Conservation (phyloP, 2,888 invertebrate species). For the Machimus atricapillus region DNA sequence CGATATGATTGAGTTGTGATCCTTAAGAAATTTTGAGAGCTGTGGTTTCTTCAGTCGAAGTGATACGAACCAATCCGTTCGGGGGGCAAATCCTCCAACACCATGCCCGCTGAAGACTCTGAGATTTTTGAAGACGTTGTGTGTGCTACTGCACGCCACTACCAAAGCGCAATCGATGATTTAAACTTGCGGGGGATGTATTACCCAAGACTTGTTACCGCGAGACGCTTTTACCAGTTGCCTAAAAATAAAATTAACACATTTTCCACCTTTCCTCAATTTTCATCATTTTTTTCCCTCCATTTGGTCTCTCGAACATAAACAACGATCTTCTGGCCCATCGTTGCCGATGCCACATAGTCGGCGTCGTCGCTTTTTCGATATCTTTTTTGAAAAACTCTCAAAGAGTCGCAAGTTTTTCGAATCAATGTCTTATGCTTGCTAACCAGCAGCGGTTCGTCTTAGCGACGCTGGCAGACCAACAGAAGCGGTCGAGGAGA, state of each 20-base stretch:
- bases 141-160: not conserved
- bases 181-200: slow-evolving; percentile 38
- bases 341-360: not conserved
- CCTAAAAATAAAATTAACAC: slow-evolving; percentile 38
- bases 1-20: not conserved
- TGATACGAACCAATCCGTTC: not conserved
- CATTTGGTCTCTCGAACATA: slow-evolving; percentile 22
- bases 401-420: not conserved
- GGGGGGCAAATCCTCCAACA: not conserved
- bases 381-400: not conserved
- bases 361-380: not conserved
- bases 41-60: not conserved
- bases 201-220: slow-evolving; percentile 35
- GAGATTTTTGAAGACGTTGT: not conserved
- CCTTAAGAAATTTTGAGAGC: not conserved
- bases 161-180: slow-evolving; percentile 22
- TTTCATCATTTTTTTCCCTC: slow-evolving; percentile 21
- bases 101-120: not conserved
- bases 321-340: slow-evolving; percentile 10
- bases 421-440: not conserved
- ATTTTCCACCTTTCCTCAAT: slow-evolving; percentile 25
- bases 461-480: not conserved
- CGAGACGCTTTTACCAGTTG: slow-evolving; percentile 10
- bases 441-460: not conserved
- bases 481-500: not conserved